A percentile compares a stretch with the other conserved stretches of the same genome.
Evolutionary conservation across 2,113 vertebrate species (phyloP).

Genomic region (Plotosus lineatus): DNA sequence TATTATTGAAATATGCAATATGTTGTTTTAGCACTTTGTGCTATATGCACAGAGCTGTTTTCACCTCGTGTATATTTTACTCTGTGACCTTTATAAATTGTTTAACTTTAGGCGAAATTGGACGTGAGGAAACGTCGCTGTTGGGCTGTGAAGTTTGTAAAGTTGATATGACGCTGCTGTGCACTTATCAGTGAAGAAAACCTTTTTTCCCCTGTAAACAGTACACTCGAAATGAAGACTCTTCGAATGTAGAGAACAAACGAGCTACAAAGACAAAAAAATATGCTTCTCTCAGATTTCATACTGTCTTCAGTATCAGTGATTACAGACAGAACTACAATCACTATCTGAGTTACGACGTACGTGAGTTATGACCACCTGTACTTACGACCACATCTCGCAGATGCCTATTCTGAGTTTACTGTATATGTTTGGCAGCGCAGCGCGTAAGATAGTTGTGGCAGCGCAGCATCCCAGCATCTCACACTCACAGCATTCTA

Average conservation of each 20-base stretch:
- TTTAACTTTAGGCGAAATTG: background rate
- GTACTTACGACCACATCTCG: too few species aligned
- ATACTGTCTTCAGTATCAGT: background rate
- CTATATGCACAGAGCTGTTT: background rate
- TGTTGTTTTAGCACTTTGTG: conserved; percentile 18
- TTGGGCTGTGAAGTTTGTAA: background rate
- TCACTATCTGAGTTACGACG: too few species aligned
- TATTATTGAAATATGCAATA: conserved; percentile 24
- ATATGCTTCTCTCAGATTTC: background rate
- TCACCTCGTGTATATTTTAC: background rate
- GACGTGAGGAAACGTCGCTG: background rate
- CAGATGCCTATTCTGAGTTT: too few species aligned
- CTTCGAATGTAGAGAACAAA: background rate
- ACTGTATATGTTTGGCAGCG: too few species aligned
- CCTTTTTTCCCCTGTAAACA: background rate
- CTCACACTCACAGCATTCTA: too few species aligned
- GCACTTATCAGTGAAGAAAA: background rate
- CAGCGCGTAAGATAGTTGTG: too few species aligned
- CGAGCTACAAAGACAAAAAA: background rate
- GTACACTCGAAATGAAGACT: background rate
- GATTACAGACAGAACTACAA: background rate
- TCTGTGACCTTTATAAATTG: background rate
- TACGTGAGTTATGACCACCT: too few species aligned
- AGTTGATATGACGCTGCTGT: background rate
- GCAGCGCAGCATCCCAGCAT: too few species aligned